These are phyloP conservation scores for Atta texana DNA, from an alignment of 1,140 invertebrate genomes.

Conservation along the genomic window DNA sequence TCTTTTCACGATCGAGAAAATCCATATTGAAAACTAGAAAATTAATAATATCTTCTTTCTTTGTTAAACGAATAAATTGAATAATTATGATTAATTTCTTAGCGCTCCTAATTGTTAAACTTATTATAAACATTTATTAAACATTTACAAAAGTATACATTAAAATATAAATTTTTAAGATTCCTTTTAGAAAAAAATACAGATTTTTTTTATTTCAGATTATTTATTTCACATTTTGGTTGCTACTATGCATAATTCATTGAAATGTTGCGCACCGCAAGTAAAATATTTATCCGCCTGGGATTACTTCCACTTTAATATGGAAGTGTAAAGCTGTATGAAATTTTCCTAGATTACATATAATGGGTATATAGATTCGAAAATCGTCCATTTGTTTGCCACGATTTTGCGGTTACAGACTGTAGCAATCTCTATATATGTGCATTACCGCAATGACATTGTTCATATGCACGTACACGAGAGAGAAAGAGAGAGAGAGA, in stretches of 20 bases:
- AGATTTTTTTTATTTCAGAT: background rate
- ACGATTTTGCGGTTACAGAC: slow-evolving; percentile 27
- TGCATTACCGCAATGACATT: slow-evolving; percentile 1
- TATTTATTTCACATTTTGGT: background rate
- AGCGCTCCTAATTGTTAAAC: background rate
- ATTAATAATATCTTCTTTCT: background rate
- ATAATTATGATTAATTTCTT: background rate
- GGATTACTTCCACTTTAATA: background rate
- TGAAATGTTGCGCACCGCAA: background rate
- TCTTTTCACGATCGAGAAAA: background rate
- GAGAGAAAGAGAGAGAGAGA: background rate
- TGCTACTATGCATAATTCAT: background rate
- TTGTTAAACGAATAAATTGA: background rate
- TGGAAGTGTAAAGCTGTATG: background rate
- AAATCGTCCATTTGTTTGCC: background rate
- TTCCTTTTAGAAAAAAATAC: background rate
- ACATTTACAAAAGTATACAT: background rate
- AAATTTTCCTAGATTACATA: background rate
- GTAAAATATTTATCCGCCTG: background rate
- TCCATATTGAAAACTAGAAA: background rate
- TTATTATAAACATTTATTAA: background rate
- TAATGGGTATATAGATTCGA: slow-evolving; percentile 5
- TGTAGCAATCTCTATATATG: background rate
- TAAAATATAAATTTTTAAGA: background rate
- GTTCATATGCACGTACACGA: background rate